Conservation (phyloP, 2,113 vertebrate species). For the Trichechus manatus region DNA sequence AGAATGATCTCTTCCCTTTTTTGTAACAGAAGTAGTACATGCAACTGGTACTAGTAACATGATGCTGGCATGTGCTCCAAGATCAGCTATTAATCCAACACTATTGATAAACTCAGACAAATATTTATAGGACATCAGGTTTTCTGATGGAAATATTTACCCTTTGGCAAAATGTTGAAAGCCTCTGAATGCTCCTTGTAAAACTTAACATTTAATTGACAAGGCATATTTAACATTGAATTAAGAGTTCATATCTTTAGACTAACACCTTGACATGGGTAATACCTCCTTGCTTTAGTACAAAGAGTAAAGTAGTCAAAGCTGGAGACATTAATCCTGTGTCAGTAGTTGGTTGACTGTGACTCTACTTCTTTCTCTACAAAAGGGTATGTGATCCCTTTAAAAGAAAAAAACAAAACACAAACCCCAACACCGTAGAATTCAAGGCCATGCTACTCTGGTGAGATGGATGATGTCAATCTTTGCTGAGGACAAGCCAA, state of each 20-base stretch:
- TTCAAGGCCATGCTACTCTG: neutral
- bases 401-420: neutral
- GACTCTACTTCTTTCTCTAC: neutral
- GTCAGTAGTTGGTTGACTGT: neutral
- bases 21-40: neutral
- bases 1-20: neutral
- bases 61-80: neutral
- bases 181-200: neutral
- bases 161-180: neutral
- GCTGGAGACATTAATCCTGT: neutral
- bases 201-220: neutral
- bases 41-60: neutral
- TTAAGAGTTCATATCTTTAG: neutral
- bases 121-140: neutral
- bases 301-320: neutral
- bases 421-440: neutral
- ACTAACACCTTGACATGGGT: neutral
- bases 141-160: neutral
- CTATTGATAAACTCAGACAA: neutral
- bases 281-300: neutral
- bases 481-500: neutral
- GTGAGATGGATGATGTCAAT: neutral
- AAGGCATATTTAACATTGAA: neutral
- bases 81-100: neutral
- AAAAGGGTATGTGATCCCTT: neutral